These are phyloP conservation scores for Rhizoglyphus robini DNA, from an alignment of 1,140 invertebrate species.

Conservation along the genomic window DNA sequence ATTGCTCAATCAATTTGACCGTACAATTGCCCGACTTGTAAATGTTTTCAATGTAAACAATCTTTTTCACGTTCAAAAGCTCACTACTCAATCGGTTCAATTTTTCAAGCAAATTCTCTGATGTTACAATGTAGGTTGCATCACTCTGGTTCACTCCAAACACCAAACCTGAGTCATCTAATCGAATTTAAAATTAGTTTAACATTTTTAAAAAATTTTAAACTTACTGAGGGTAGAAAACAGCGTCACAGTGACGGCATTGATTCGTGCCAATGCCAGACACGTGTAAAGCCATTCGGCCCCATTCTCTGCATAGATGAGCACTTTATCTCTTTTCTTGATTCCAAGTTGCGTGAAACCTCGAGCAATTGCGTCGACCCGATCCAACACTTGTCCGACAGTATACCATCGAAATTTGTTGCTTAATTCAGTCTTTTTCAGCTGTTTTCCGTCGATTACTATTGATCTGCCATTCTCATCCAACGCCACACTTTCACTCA, in stretches of 20 bases:
- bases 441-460: neutral
- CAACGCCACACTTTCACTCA: neutral
- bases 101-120: constrained; percentile 55
- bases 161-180: constrained; percentile 58
- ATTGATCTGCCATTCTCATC: constrained; percentile 7
- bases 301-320: constrained; percentile 38
- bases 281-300: constrained; percentile 39
- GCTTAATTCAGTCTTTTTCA: neutral
- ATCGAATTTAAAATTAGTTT: too few relatives aligned
- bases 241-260: constrained; percentile 32
- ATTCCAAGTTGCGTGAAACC: constrained; percentile 30
- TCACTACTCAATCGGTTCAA: constrained; percentile 74
- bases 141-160: constrained; percentile 87
- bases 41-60: neutral
- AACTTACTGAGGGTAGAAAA: constrained; percentile 12
- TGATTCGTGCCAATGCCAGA: constrained; percentile 34
- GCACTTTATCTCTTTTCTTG: constrained; percentile 31
- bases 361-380: constrained; percentile 54
- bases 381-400: constrained; percentile 58
- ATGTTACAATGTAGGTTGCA: constrained; percentile 45
- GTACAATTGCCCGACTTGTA: neutral
- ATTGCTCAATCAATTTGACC: neutral
- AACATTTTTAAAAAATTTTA: too few relatives aligned
- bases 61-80: constrained; percentile 35
- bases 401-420: constrained; percentile 67